These are phyloP conservation scores for Parauchenoglanis ngamensis DNA, from an alignment of 2,797 vertebrate genomes.

Conservation along the genomic window DNA sequence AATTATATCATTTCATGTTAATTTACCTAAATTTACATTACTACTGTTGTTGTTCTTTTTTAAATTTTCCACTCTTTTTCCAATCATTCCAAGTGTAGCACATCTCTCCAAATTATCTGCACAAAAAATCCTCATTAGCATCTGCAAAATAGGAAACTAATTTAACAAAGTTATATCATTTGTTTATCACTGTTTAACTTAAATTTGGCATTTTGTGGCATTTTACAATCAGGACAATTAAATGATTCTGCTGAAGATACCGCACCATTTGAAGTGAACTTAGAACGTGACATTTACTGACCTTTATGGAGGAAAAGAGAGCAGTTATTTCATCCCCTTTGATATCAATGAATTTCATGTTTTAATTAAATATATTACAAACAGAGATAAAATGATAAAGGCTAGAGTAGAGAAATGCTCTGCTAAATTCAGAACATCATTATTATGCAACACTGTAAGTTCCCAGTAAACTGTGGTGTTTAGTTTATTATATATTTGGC, in stretches of 20 bases:
- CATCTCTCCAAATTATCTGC: too few relatives aligned
- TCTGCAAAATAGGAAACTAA: constrained; percentile 8
- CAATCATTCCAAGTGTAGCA: too few relatives aligned
- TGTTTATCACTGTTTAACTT: constrained; percentile 31
- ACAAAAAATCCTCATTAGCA: not conserved
- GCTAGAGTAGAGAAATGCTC: not conserved
- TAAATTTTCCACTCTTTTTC: too few relatives aligned
- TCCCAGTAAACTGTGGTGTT: not conserved
- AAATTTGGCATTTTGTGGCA: constrained; percentile 36
- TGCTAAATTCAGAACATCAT: not conserved
- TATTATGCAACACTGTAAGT: not conserved
- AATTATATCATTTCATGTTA: too few relatives aligned
- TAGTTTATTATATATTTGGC: too few relatives aligned
- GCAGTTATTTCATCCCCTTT: not conserved
- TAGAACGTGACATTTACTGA: constrained; percentile 28
- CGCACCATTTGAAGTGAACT: not conserved
- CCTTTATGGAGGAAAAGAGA: constrained; percentile 38
- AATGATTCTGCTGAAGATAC: constrained; percentile 18
- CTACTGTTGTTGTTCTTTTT: too few relatives aligned
- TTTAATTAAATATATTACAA: constrained; percentile 38
- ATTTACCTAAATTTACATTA: too few relatives aligned
- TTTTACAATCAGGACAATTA: constrained; percentile 46
- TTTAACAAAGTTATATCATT: constrained; percentile 45
- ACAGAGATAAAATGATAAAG: not conserved
- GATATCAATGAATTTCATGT: not conserved